Evolutionary conservation across 2,113 vertebrate genomes (phyloP), one percentile per base, ranked within the genome.

Genomic region (Holacanthus passer): DNA sequence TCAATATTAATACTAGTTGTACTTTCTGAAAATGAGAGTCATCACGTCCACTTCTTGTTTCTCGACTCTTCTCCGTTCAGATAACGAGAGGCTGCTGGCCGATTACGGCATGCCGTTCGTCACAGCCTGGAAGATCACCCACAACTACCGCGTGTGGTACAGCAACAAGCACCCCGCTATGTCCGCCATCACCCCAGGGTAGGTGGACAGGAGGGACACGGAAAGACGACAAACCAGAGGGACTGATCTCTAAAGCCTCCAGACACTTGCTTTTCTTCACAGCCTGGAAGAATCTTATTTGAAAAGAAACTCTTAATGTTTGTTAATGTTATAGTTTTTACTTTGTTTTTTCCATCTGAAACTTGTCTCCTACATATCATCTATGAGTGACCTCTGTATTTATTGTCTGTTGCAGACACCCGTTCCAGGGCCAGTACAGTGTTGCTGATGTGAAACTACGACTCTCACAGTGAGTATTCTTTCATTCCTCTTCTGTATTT

Each of bases 351-450:
- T n/a, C n/a, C n/a, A n/a, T n/a, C n/a, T n/a, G n/a, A n/a, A n/a
- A n/a, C 22, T n/a, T 16, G 53, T 53, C 5, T 58, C 5, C 16
- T 58, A 2, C 5, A 14, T 27, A 14, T 55, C 8, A 31, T 31
- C 32, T 4, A 31, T 58, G 7, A 31, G 7, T 58, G 17, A 32
- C 7, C 55, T 55, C 53, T 58, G 31, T 3, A 1, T 37, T 0
- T 19, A n/a, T n/a, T 37, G 1, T 77, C 14, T 79, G 43, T 85
- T 90, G 8, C 67, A 99, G 98, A 68, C 98, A 99, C 77, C 98
- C 98, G 3, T 99, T 99, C 91, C 98, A 99, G 88, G 98, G 98
- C 24, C 97, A 99, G 82, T 99, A 99, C 92, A 98, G 97, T 0
- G 98, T 99, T 11, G 94, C 97, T 0, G 98, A 99, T 47, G 96